A percentile compares a stretch with the other conserved stretches of the same genome.
Conservation (phyloP, 1,140 invertebrate genomes). For the Asobara japonica region DNA sequence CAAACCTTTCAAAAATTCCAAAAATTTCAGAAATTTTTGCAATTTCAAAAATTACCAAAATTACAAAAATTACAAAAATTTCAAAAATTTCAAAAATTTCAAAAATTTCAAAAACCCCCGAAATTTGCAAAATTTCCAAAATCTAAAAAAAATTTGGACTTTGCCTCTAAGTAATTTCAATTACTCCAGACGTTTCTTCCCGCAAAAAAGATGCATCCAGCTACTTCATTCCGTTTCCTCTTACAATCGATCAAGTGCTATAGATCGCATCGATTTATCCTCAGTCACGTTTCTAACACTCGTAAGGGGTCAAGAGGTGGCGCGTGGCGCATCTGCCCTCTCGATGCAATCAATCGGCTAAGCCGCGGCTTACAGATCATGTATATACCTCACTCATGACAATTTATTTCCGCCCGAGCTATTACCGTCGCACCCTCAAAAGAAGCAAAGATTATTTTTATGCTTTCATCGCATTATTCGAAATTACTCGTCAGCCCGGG, state of each 20-base stretch:
- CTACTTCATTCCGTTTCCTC: too few species aligned
- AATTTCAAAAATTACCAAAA: too few species aligned
- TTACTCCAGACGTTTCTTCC: too few species aligned
- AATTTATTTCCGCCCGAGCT: neutral
- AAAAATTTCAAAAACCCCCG: too few species aligned
- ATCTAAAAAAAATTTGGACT: too few species aligned
- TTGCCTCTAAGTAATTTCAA: too few species aligned
- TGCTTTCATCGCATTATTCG: neutral
- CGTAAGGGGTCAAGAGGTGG: neutral
- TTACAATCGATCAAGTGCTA: neutral
- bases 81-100: too few species aligned
- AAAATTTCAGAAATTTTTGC: too few species aligned
- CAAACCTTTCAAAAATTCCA: too few species aligned
- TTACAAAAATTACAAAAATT: too few species aligned
- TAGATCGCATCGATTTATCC: neutral
- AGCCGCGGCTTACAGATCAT: neutral
- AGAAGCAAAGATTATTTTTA: neutral
- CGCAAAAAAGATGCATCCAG: too few species aligned
- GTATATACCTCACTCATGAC: neutral
- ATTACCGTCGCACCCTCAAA: neutral
- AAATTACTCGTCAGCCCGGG: neutral
- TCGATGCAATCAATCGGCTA: neutral
- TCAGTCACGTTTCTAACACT: neutral
- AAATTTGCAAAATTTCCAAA: too few species aligned
- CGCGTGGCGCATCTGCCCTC: constrained; percentile 1